phyloP scores from a whole-genome alignment of 2,888 invertebrate genomes.

The Branchipolynoe longqiensis region DNA sequence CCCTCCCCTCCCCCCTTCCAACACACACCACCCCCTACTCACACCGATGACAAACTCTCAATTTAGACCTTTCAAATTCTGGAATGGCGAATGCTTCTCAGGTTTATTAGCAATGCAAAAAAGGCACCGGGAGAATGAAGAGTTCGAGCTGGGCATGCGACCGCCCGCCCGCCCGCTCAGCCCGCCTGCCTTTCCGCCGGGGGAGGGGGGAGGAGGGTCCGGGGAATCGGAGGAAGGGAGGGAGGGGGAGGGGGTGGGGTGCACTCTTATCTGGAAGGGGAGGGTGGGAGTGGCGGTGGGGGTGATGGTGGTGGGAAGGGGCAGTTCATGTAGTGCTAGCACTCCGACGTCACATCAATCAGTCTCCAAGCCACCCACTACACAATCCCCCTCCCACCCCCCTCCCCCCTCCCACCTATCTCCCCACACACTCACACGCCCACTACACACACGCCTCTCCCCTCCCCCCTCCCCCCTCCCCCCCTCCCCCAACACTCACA shows the following conservation, averaged over 20 bases:
- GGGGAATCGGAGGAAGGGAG: no score
- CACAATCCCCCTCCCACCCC: neutral
- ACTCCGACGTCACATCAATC: slow-evolving; percentile 22
- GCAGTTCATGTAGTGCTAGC: slow-evolving; percentile 42
- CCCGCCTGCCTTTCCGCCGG: no score
- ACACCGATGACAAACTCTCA: slow-evolving; percentile 36
- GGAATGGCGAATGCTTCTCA: slow-evolving; percentile 11
- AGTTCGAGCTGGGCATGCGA: slow-evolving; percentile 28
- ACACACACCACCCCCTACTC: no score
- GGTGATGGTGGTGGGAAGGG: no score
- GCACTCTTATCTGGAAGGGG: no score
- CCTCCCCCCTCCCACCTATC: neutral
- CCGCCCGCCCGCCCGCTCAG: no score
- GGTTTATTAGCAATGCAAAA: slow-evolving; percentile 45
- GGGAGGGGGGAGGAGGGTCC: no score
- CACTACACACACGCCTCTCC: neutral
- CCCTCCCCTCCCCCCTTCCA: no score
- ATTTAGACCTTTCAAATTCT: slow-evolving; percentile 43
- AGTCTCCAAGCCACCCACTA: no score
- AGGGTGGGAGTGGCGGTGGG: no score
- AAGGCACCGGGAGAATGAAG: neutral
- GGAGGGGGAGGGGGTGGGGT: no score
- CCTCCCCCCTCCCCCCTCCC: neutral
- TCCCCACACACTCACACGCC: neutral
- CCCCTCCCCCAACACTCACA: neutral